phyloP scores from a whole-genome alignment of 2,797 vertebrate species.

The Rhinella marina region DNA sequence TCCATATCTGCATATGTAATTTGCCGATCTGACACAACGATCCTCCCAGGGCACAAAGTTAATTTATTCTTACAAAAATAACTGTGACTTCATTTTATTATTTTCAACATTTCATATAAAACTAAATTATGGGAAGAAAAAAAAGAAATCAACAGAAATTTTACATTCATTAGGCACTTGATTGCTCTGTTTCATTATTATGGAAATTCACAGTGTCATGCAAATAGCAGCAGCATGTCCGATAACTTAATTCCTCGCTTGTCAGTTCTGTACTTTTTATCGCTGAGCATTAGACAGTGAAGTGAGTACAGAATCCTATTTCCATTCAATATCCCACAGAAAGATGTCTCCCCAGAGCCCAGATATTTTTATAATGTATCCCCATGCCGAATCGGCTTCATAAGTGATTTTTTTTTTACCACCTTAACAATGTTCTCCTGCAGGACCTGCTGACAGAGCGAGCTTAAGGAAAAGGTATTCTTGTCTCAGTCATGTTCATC shows the following conservation, averaged over 20 bases:
- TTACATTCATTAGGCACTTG: conserved; percentile 62
- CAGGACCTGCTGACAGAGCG: neutral
- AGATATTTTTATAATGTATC: conserved; percentile 29
- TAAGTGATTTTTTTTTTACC: conserved; percentile 22
- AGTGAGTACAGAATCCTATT: conserved; percentile 58
- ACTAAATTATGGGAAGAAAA: conserved; percentile 52
- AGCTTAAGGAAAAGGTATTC: neutral
- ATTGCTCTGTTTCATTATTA: conserved; percentile 63
- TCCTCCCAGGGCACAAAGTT: conserved; percentile 39
- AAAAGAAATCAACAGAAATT: conserved; percentile 58
- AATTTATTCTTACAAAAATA: conserved; percentile 41
- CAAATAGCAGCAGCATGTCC: conserved; percentile 55
- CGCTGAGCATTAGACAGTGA: conserved; percentile 48
- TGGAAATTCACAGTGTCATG: conserved; percentile 60
- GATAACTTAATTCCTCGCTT: conserved; percentile 60
- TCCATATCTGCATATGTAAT: conserved; percentile 40
- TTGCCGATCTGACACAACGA: conserved; percentile 33
- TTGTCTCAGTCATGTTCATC: no score
- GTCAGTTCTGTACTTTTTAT: conserved; percentile 59
- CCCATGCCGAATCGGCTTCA: conserved; percentile 18
- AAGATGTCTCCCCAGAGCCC: conserved; percentile 44
- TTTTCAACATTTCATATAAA: conserved; percentile 56
- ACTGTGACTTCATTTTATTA: conserved; percentile 53
- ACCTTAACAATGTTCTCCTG: neutral
- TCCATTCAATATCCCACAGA: conserved; percentile 55